Percentiles rank a stretch among this genome's conserved stretches.
These are phyloP conservation scores for Xyrauchen texanus DNA, from an alignment of 2,113 vertebrate species.

Conservation along the genomic window DNA sequence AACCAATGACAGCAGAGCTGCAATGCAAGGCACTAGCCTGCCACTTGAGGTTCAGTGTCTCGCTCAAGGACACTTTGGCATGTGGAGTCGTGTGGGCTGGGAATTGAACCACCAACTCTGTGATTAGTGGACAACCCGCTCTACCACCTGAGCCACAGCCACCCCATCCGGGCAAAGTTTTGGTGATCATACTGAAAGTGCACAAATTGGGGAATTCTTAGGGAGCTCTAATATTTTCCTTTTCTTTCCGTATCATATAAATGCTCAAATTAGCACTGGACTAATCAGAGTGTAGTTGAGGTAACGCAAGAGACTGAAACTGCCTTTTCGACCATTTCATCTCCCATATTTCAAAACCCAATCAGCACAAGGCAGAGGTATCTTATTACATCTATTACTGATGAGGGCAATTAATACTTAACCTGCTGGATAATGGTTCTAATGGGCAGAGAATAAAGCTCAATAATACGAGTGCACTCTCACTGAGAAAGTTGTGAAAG, in stretches of 20 bases:
- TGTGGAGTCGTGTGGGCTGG: too few relatives aligned
- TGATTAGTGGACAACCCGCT: too few relatives aligned
- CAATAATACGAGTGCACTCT: conserved; percentile 19
- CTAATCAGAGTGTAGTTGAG: conserved; percentile 27
- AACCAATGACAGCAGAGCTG: too few relatives aligned
- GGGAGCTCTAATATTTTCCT: conserved; percentile 1
- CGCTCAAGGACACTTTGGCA: too few relatives aligned
- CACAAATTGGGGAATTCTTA: not conserved
- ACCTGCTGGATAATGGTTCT: conserved; percentile 26
- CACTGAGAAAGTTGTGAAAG: conserved; percentile 28
- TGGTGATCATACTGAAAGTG: not conserved
- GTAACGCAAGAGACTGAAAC: conserved; percentile 29
- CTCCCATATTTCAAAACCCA: conserved; percentile 27
- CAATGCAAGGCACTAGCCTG: too few relatives aligned
- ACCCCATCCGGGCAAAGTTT: too few relatives aligned
- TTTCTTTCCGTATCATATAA: conserved; percentile 4
- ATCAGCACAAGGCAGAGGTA: conserved; percentile 32
- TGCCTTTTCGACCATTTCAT: conserved; percentile 19
- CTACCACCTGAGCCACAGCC: too few relatives aligned
- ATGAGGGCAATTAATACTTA: conserved; percentile 39
- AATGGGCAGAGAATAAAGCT: conserved; percentile 30
- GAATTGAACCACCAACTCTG: too few relatives aligned
- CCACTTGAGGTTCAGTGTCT: too few relatives aligned
- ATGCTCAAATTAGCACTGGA: conserved; percentile 19
- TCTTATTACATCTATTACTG: conserved; percentile 40